Percentiles rank a stretch among this genome's conserved stretches.
Evolutionary conservation across 1,140 invertebrate species (phyloP).

Genomic region (Papilio helenus): DNA sequence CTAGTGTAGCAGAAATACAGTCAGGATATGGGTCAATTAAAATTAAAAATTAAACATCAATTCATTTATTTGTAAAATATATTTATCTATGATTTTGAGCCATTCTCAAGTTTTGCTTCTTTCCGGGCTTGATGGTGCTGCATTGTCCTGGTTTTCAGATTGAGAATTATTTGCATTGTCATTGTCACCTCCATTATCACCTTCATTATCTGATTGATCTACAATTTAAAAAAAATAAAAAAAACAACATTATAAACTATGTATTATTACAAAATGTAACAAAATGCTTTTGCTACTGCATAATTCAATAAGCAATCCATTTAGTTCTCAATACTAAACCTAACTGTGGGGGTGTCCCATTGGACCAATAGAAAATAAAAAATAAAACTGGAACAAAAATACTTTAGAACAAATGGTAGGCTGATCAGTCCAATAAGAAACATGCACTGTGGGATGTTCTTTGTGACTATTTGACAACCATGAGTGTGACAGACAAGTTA

Average conservation of each 20-base stretch:
- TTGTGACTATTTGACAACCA: no score
- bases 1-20: no score
- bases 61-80: neutral
- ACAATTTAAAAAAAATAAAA: constrained; percentile 44
- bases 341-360: no score
- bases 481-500: no score
- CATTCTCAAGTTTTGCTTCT: constrained; percentile 61
- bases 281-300: neutral
- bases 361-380: no score
- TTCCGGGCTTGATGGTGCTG: constrained; percentile 66
- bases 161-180: constrained; percentile 75
- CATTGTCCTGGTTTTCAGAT: constrained; percentile 63
- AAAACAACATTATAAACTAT: neutral
- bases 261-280: neutral
- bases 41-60: neutral
- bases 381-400: no score
- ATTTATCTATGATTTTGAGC: constrained; percentile 11
- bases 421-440: no score
- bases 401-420: no score
- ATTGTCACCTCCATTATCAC: constrained; percentile 73
- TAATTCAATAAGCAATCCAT: no score
- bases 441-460: no score
- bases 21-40: neutral
- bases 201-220: constrained; percentile 79
- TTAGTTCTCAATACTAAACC: no score